Base-by-base conservation (phyloP, 2,113 vertebrate species). In the Atrichornis clamosus region DNA sequence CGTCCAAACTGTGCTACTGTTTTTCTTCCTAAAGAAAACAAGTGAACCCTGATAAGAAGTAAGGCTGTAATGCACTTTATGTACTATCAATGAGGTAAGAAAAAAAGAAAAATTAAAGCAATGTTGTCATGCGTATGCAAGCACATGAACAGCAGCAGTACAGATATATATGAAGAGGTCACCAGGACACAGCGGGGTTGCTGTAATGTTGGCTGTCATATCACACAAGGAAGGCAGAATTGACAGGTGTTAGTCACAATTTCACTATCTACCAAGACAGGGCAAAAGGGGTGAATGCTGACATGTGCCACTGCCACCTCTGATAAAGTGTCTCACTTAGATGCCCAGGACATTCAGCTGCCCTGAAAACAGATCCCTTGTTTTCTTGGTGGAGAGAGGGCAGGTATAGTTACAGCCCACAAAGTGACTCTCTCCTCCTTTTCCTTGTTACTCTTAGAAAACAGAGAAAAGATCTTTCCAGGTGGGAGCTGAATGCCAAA, bases 111-210 rank as follows among this genome's bases (percentile, higher is more conserved):
- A 72, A 65, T 6, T 33, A 44, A 64, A 72, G n/a, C n/a, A 80
- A 20, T 2, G 1, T 4, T 46, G 15, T 44, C 7, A 4, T 7
- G 9, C 4, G 32, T 6, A 11, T 4, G 1, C 28, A 62, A 67
- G 39, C 53, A 41, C 0, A 0, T n/a, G 23, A 53, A 88, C 28
- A 65, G 58, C 11, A 73, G 33, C 1, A 0, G 27, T 52, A 76
- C 47, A 76, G 53, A 72, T 21, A 81, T 22, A 41, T 11, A 20
- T 2, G 13, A 70, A 3, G 9, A 72, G 18, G 58, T 56, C 62
- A 68, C 11, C 0, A 1, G 26, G 32, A 53, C 0, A 0, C 8
- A 58, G 49, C 0, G 41, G 7, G 8, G 22, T 63, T 0, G 0
- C 55, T 70, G n/a, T 37, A 90, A 90, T 2, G 3, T 49, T 28